phyloP scores from a whole-genome alignment of 2,888 invertebrate species.

The Balanococcus diminutus region DNA sequence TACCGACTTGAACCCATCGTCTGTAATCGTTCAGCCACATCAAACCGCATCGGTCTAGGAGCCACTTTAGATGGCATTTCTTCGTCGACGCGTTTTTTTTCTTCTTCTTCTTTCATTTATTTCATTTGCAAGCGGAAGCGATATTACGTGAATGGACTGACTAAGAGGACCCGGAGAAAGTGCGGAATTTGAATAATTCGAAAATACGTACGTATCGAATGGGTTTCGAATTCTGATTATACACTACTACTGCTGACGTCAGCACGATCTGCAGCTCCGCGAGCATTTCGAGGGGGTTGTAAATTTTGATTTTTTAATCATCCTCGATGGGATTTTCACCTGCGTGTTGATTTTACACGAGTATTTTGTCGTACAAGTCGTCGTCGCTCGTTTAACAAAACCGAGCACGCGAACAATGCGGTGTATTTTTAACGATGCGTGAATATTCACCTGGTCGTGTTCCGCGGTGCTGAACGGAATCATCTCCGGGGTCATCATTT shows the following conservation, averaged over 20 bases:
- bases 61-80: constrained; percentile 35
- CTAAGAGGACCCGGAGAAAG: not conserved
- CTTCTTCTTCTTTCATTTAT: constrained; percentile 4
- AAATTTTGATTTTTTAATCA: constrained; percentile 34
- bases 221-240: constrained; percentile 43
- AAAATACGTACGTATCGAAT: constrained; percentile 16
- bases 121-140: constrained; percentile 47
- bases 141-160: constrained; percentile 41
- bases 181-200: constrained; percentile 23
- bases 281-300: not conserved
- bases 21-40: constrained; percentile 53
- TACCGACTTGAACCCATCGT: constrained; percentile 47
- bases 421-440: constrained; percentile 1
- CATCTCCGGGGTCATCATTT: constrained; percentile 25
- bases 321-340: constrained; percentile 16
- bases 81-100: not conserved
- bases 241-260: constrained; percentile 6
- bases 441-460: constrained; percentile 14
- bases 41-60: constrained; percentile 50
- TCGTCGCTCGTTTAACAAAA: not conserved
- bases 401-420: not conserved
- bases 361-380: too few relatives aligned
- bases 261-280: not conserved
- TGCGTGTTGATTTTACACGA: not conserved
- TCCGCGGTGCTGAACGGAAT: not conserved